Conservation (phyloP, 2,888 invertebrate species). For the Galerucella calmariensis region DNA sequence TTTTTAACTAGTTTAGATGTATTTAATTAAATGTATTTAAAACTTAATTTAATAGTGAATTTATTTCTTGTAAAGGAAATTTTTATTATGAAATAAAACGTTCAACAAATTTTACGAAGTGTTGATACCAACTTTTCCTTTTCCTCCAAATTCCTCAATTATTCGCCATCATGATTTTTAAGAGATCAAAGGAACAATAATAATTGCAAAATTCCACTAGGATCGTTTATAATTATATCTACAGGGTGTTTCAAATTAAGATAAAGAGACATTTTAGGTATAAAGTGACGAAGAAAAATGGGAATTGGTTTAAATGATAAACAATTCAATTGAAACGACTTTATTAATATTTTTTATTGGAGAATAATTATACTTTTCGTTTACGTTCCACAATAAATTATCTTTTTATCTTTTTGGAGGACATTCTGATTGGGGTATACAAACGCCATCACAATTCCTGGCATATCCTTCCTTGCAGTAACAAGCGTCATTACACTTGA, state of each 20-base stretch:
- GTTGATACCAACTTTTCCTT: not conserved
- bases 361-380: no score
- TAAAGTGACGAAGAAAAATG: no score
- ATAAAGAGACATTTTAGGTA: no score
- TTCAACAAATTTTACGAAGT: not conserved
- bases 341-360: not conserved
- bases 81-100: slow-evolving; percentile 26
- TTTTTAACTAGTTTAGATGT: slow-evolving; percentile 30
- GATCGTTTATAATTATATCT: no score
- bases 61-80: slow-evolving; percentile 25
- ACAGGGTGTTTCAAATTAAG: no score
- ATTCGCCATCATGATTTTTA: no score
- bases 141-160: not conserved
- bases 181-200: no score
- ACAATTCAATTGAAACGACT: no score
- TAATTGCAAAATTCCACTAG: no score
- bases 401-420: slow-evolving; percentile 24
- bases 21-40: slow-evolving; percentile 37
- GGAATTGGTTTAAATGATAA: no score
- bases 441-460: slow-evolving; percentile 45
- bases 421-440: slow-evolving; percentile 50
- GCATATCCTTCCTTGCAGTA: slow-evolving; percentile 52
- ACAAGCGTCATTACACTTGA: slow-evolving; percentile 52
- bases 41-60: slow-evolving; percentile 27
- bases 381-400: no score